Evolutionary conservation across 1,140 invertebrate genomes (phyloP), one percentile per base, ranked within the genome.

Genomic region (Elymnias hypermnestra): DNA sequence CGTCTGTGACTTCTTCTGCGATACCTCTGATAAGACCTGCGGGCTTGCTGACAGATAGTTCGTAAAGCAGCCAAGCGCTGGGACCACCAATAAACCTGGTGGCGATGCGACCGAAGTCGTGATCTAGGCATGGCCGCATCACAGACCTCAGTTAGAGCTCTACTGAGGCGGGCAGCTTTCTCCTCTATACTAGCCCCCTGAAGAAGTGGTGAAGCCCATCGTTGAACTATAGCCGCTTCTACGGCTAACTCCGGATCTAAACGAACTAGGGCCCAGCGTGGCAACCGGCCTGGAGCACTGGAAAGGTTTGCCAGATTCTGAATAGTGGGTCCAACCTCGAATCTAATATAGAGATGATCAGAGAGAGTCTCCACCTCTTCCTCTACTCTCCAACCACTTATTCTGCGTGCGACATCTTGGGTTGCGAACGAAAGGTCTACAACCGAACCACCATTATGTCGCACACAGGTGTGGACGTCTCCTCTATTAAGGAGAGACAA

Each of bases 401-500:
- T 28, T 8, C 25, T 25, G 8, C 15, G 7, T 5, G 44, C 48
- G 0, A 55, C 5, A 12, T 23, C 22, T 0, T 35, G 35, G 14
- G 28, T 46, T 3, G 47, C 52, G 22, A 53, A 45, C 0, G 42
- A 29, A 7, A 53, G 5, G 28, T 54, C 54, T 2, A 55, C 40
- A 1, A 56, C 31, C 0, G 58, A 53, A 0, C 55, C 48, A 7
- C 52, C 48, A 10, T 23, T 23, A 21, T 21, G 19, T 6, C 19
- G 19, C 19, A 21, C 19, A 21, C 19, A 21, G 3, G 19, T 21
- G 19, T 38, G 23, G 3, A 9, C 35, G 3, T 23, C 10, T 22
- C 51, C 46, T 12, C 21, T 14, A 15, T 54, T 8, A 5, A 38
- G 3, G 5, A 26, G 25, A n/a, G 25, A 26, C n/a, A n/a, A 21